Evolutionary conservation across 2,113 vertebrate species (phyloP).

Genomic region (Piaya cayana): DNA sequence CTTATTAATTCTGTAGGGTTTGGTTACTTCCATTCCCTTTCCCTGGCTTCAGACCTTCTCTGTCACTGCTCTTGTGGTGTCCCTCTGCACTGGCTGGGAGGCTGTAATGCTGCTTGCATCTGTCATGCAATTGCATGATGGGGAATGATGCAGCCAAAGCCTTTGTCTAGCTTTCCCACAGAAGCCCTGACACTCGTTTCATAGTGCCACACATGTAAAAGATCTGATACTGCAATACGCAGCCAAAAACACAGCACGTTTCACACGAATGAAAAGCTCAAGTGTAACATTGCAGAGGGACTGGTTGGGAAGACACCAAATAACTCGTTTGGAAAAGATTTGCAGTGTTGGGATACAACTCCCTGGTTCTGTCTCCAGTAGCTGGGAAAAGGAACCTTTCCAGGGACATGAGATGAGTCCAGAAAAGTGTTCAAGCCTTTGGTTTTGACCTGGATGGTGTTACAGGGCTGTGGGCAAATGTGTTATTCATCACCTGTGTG

Average conservation of each 20-base stretch:
- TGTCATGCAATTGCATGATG: neutral
- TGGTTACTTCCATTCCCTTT: neutral
- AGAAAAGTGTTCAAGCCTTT: neutral
- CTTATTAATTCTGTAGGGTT: neutral
- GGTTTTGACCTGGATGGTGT: fast-evolving
- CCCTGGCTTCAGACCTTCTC: neutral
- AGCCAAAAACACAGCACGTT: neutral
- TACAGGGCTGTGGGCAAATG: neutral
- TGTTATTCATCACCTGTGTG: neutral
- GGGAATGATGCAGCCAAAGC: neutral
- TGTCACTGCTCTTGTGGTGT: neutral
- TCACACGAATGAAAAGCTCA: fast-evolving
- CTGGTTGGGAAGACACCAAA: neutral
- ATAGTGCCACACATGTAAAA: fast-evolving
- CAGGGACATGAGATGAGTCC: neutral
- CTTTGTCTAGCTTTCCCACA: neutral
- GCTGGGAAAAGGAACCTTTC: neutral
- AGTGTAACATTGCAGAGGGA: neutral
- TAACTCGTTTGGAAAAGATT: neutral
- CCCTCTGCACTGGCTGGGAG: neutral
- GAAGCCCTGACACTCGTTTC: neutral
- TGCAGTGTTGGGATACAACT: fast-evolving
- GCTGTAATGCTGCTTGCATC: neutral
- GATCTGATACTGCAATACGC: neutral
- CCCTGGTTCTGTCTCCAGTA: neutral